Percentiles rank a stretch among this genome's conserved stretches.
phyloP scores from a whole-genome alignment of 30 jellyfish, hydroid and myxozoan genomes.

The Aurelia aurita complex sp. Pacific region DNA sequence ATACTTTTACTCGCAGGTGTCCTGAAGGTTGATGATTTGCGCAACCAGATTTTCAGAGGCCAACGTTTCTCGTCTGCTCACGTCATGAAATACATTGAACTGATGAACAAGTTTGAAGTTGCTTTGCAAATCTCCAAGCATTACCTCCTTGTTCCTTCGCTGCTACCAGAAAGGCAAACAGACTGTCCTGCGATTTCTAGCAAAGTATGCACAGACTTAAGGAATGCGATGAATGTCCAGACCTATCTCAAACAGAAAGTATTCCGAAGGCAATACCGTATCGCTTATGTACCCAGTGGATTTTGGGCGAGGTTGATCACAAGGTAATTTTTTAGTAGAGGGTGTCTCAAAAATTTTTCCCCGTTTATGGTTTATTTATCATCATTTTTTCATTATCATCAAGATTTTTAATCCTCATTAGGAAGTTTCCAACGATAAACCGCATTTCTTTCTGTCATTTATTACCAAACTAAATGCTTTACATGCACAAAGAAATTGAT shows the following conservation, averaged over 20 bases:
- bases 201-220: slow-evolving; percentile 47
- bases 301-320: slow-evolving; percentile 97
- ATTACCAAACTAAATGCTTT: too few species aligned
- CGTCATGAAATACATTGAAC: slow-evolving; percentile 84
- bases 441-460: too few species aligned
- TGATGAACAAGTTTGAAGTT: slow-evolving; percentile 93
- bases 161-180: slow-evolving; percentile 82
- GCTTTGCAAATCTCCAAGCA: slow-evolving; percentile 88
- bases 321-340: slow-evolving; percentile 38
- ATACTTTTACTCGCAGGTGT: slow-evolving; percentile 59
- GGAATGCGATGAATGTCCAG: slow-evolving; percentile 68
- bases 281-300: slow-evolving; percentile 97
- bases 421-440: too few species aligned
- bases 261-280: slow-evolving; percentile 81
- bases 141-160: slow-evolving; percentile 89
- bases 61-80: slow-evolving; percentile 83
- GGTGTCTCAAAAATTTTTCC: too few species aligned
- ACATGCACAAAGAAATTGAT: too few species aligned
- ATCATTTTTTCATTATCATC: too few species aligned
- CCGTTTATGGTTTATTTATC: too few species aligned
- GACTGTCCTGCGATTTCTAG: slow-evolving; percentile 70
- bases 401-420: too few species aligned
- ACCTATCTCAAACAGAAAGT: slow-evolving; percentile 70
- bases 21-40: slow-evolving; percentile 73
- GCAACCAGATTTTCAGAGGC: slow-evolving; percentile 83